These are phyloP conservation scores for Chrysotoxum bicinctum DNA, from an alignment of 2,888 invertebrate species.

Conservation along the genomic window DNA sequence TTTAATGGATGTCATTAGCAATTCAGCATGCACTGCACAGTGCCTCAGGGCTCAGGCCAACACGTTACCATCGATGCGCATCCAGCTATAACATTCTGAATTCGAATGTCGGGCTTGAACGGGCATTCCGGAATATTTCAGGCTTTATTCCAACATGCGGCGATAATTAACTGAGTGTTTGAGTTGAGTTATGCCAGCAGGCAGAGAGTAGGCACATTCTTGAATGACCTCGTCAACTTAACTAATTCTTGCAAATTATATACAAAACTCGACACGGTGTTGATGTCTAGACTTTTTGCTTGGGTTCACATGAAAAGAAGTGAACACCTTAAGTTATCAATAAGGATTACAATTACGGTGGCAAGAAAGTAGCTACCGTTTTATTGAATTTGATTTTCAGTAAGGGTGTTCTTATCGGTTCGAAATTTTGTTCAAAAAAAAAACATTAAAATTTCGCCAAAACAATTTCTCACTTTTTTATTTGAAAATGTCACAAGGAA, in stretches of 20 bases:
- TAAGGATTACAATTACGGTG: too few relatives aligned
- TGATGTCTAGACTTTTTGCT: background rate
- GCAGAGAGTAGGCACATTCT: background rate
- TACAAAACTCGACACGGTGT: background rate
- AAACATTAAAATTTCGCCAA: too few relatives aligned
- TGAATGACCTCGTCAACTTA: constrained; percentile 52
- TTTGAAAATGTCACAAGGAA: too few relatives aligned
- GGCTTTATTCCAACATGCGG: constrained; percentile 36
- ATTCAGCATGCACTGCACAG: constrained; percentile 39
- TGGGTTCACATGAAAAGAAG: background rate
- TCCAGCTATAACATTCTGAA: background rate
- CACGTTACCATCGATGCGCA: background rate
- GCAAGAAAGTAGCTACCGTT: too few relatives aligned
- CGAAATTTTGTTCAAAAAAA: too few relatives aligned
- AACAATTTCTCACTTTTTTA: too few relatives aligned
- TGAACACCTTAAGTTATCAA: too few relatives aligned
- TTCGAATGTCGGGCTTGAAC: background rate
- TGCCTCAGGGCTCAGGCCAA: too few relatives aligned
- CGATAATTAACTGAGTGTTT: constrained; percentile 53
- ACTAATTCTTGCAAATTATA: background rate
- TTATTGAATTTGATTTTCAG: too few relatives aligned
- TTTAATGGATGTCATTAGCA: constrained; percentile 70
- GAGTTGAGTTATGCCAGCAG: constrained; percentile 32
- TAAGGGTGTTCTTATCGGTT: too few relatives aligned
- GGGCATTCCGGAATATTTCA: background rate